A percentile compares a stretch with the other conserved stretches of the same genome.
Conservation (phyloP, 2,113 vertebrate species). For the Scytalopus superciliaris region DNA sequence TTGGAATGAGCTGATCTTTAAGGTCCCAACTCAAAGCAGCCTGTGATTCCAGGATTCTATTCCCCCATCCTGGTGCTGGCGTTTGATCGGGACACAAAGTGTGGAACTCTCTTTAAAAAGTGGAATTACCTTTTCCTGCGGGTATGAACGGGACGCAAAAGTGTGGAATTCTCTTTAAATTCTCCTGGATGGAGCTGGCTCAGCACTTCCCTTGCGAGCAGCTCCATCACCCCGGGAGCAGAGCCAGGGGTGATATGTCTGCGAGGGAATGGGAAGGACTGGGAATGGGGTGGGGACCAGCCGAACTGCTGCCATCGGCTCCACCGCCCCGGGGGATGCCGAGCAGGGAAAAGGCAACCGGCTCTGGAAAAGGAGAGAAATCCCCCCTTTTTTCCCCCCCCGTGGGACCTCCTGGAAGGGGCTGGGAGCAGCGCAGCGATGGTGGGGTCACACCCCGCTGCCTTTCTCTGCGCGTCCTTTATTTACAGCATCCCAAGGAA, state of each 20-base stretch:
- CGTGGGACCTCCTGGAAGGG: accelerated
- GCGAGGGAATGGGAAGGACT: background rate
- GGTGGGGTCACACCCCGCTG: background rate
- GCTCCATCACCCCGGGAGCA: background rate
- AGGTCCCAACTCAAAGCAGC: too few species aligned
- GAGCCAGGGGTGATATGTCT: background rate
- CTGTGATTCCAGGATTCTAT: background rate
- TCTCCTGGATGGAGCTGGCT: background rate
- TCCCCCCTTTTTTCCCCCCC: accelerated
- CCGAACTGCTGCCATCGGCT: too few species aligned
- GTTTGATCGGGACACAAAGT: background rate
- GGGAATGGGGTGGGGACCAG: too few species aligned
- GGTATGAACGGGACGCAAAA: too few species aligned
- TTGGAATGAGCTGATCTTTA: background rate
- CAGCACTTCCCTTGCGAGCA: background rate
- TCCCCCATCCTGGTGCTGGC: background rate
- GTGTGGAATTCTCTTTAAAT: background rate
- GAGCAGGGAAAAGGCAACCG: background rate
- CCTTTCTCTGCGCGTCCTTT: background rate
- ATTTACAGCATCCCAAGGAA: background rate
- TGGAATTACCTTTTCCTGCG: background rate
- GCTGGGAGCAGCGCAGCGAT: background rate
- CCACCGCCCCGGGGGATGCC: background rate
- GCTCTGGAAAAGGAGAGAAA: background rate
- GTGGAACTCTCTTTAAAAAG: background rate